Percentiles rank a stretch among this genome's conserved stretches.
Evolutionary conservation across 2,113 vertebrate species (phyloP).

Genomic region (Callopanchax toddi): DNA sequence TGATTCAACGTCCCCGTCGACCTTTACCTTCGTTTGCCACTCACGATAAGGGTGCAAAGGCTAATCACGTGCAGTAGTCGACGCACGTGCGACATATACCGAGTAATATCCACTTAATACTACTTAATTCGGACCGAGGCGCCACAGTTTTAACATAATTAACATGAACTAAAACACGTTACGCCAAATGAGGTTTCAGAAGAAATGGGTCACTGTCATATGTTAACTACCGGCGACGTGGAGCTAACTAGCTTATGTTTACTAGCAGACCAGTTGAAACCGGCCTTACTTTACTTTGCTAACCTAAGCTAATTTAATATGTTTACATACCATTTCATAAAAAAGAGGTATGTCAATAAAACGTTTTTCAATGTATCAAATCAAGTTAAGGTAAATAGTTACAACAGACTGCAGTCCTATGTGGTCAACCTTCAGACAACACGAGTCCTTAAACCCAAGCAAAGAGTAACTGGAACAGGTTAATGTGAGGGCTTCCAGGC

Average conservation of each 20-base stretch:
- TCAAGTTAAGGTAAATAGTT: background rate
- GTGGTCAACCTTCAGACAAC: background rate
- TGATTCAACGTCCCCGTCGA: constrained; percentile 3
- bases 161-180: background rate
- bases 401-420: background rate
- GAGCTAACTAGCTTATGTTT: constrained; percentile 53
- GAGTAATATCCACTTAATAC: no score
- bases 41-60: constrained; percentile 39
- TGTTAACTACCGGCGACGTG: constrained; percentile 25
- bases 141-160: fast-evolving
- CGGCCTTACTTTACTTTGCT: constrained; percentile 25
- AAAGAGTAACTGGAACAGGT: constrained; percentile 61
- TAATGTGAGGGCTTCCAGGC: constrained; percentile 46
- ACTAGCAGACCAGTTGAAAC: constrained; percentile 39
- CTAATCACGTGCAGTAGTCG: constrained; percentile 53
- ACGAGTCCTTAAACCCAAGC: constrained; percentile 8
- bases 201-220: background rate
- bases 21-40: constrained; percentile 39
- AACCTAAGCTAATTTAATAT: constrained; percentile 3
- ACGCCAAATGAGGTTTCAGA: background rate
- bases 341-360: background rate
- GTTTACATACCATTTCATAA: background rate
- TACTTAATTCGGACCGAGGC: no score
- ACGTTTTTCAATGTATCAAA: fast-evolving
- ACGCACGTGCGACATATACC: background rate